Base-by-base conservation (phyloP, 2,113 vertebrate genomes). In the Anolis sagrei region DNA sequence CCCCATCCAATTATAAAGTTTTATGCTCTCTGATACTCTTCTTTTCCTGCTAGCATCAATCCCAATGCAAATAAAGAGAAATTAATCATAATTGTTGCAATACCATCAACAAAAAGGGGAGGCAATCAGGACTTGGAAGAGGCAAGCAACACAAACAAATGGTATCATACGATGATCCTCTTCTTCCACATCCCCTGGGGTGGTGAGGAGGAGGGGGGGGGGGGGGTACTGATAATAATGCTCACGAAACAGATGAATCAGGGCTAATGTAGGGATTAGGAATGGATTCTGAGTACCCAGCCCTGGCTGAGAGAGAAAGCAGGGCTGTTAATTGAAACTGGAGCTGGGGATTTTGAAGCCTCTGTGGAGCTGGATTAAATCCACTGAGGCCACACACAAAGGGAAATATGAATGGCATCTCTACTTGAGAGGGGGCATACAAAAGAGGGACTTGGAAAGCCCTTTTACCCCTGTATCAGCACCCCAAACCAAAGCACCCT, bases 31-130 rank as follows among this genome's bases (percentile, higher is more conserved):
- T 91, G 62, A 95, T 95, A 94, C 93, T 91, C 86, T 92, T 62
- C 94, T 93, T 95, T 79, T 95, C 94, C 93, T 95, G 93, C 89
- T 93, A 89, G 93, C 79, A 75, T 93, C 92, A 93, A 94, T 95
- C 91, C 66, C 92, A 94, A 92, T 27, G 93, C 95, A 96, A 94
- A 89, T 78, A 72, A 83, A 80, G 95, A 92, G 93, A 96, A 95
- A 97, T 96, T 95, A 97, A 95, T 96, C 96, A 94, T 95, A 97
- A 96, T 94, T 95, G 95, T 91, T 91, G 93, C 95, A 94, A 95
- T 91, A 94, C 92, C 64, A 68, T 1, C 49, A 48, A 68, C 11
- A 69, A 68, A 48, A 25, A 44, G 39, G 8, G 94, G 94, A 94
- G 90, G 95, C 95, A 95, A 96, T 96, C 95, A 95, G 95, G 92